phyloP scores from a whole-genome alignment of 2,888 invertebrate genomes.

The Cheiracanthium punctorium region DNA sequence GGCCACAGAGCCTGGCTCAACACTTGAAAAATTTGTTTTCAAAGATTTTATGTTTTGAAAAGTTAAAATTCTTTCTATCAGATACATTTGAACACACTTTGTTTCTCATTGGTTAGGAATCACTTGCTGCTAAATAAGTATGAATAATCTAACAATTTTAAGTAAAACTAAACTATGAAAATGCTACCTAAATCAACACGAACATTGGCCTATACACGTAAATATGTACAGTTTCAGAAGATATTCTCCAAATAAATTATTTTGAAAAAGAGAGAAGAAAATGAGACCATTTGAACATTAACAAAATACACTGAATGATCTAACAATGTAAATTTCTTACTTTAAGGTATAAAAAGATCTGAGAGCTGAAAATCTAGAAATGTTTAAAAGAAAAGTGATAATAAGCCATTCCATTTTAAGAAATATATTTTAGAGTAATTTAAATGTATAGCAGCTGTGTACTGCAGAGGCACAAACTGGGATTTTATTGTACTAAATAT shows the following conservation, averaged over 20 bases:
- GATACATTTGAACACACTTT: constrained; percentile 22
- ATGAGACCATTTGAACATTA: neutral
- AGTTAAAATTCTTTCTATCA: constrained; percentile 24
- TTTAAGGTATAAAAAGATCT: too few species aligned
- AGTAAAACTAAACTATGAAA: neutral
- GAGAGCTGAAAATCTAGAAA: too few species aligned
- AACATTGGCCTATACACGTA: neutral
- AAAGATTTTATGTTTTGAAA: constrained; percentile 19
- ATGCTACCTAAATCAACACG: neutral
- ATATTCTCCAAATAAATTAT: neutral
- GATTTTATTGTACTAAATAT: neutral
- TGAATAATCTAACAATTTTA: neutral
- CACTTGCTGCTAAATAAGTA: constrained; percentile 9
- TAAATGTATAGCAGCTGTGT: neutral
- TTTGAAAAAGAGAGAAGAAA: neutral
- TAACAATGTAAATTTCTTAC: too few species aligned
- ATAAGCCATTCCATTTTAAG: too few species aligned
- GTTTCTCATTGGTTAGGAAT: neutral
- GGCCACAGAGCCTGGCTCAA: constrained; percentile 23
- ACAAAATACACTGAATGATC: neutral
- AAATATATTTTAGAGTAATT: neutral
- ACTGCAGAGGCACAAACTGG: neutral
- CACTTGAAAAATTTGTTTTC: constrained; percentile 17
- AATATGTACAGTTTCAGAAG: constrained; percentile 1
- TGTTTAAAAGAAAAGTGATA: too few species aligned